A percentile compares a stretch with the other conserved stretches of the same genome.
Conservation (phyloP, 2,888 invertebrate genomes). For the Holacanthella duospinosa region DNA sequence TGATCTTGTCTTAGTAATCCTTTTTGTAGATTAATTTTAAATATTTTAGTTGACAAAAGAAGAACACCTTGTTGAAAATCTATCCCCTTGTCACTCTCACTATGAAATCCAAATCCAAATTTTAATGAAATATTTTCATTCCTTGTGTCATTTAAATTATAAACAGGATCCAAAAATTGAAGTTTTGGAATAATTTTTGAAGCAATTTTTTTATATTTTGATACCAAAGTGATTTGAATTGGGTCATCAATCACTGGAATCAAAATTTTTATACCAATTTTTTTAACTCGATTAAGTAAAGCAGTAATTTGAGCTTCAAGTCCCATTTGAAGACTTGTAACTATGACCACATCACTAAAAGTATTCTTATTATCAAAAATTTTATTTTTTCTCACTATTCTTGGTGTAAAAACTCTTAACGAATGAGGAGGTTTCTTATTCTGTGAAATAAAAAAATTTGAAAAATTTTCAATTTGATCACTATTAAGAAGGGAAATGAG, state of each 20-base stretch:
- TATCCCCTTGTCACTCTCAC: neutral
- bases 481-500: neutral
- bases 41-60: neutral
- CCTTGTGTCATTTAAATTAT: neutral
- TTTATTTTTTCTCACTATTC: neutral
- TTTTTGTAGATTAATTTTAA: neutral
- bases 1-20: neutral
- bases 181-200: neutral
- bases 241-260: slow-evolving; percentile 29
- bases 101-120: neutral
- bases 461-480: neutral
- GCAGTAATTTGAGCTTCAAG: slow-evolving; percentile 15
- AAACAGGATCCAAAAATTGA: neutral
- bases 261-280: slow-evolving; percentile 25
- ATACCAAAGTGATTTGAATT: neutral
- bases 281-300: slow-evolving; percentile 28
- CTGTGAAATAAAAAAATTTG: neutral
- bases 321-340: slow-evolving; percentile 46
- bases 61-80: neutral
- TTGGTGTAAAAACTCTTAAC: neutral
- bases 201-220: neutral
- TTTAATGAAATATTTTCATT: neutral
- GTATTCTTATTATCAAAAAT: neutral
- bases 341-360: slow-evolving; percentile 40
- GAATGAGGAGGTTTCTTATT: neutral